Conservation (phyloP, 2,888 invertebrate species). For the Agonopterix arenella region DNA sequence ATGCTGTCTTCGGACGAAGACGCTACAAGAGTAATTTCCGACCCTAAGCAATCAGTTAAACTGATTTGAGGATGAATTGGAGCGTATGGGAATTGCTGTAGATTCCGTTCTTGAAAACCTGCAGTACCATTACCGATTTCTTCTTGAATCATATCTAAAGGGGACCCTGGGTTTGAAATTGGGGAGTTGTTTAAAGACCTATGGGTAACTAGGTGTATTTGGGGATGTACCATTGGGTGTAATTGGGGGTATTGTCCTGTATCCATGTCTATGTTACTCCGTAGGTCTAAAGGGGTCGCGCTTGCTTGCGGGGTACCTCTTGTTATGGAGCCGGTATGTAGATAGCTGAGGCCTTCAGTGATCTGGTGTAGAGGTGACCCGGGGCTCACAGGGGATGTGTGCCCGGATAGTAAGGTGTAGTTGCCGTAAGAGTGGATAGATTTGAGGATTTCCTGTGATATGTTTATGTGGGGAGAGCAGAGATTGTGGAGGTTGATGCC, state of each 20-base stretch:
- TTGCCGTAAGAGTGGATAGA: conserved; percentile 46
- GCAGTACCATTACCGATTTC: conserved; percentile 73
- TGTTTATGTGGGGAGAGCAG: conserved; percentile 36
- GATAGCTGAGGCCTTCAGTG: conserved; percentile 82
- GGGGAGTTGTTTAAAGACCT: conserved; percentile 79
- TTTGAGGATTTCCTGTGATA: conserved; percentile 49
- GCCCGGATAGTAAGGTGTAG: conserved; percentile 36
- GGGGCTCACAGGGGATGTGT: conserved; percentile 41
- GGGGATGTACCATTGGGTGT: conserved; percentile 60
- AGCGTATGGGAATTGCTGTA: conserved; percentile 38
- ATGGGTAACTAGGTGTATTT: conserved; percentile 63
- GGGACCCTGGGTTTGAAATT: conserved; percentile 80
- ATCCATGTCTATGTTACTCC: conserved; percentile 73
- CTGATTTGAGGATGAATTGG: conserved; percentile 89
- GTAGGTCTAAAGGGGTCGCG: conserved; percentile 73
- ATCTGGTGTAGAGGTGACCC: conserved; percentile 80
- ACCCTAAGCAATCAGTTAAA: conserved; percentile 93
- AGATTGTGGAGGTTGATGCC: conserved; percentile 70
- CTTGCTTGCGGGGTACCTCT: conserved; percentile 77
- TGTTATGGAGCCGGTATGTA: conserved; percentile 72
- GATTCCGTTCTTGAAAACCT: conserved; percentile 33
- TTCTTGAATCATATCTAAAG: conserved; percentile 86
- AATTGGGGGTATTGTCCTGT: conserved; percentile 53
- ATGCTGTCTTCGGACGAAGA: conserved; percentile 85
- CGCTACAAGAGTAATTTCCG: conserved; percentile 87